phyloP scores from a whole-genome alignment of 2,888 invertebrate genomes.

The Xanthorhoe spadicearia region DNA sequence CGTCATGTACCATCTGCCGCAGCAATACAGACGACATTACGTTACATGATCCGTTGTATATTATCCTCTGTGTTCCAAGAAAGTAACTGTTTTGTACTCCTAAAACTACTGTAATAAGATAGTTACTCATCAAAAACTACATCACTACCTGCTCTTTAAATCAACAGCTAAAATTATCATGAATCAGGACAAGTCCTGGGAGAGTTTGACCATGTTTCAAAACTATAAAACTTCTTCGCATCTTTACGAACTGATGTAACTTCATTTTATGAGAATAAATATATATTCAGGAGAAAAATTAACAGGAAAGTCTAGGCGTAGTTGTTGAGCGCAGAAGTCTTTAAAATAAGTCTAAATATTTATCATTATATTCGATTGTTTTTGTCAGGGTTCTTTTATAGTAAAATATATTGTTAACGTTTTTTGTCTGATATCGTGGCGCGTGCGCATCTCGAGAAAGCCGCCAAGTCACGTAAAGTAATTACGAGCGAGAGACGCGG shows the following conservation, averaged over 20 bases:
- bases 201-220: no score
- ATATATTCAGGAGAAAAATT: no score
- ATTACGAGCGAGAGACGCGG: conserved; percentile 48
- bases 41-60: conserved; percentile 2
- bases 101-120: not conserved
- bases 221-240: no score
- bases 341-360: not conserved
- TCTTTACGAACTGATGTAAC: no score
- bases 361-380: not conserved
- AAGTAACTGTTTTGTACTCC: not conserved
- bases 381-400: not conserved
- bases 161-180: no score
- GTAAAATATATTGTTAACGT: not conserved
- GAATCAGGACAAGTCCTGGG: no score
- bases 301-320: no score
- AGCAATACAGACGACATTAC: conserved; percentile 16
- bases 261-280: no score
- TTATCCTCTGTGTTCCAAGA: not conserved
- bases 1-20: conserved; percentile 26
- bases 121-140: no score
- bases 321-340: not conserved
- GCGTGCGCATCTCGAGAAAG: conserved; percentile 53
- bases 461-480: conserved; percentile 61
- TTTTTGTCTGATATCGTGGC: conserved; percentile 14
- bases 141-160: no score